These are phyloP conservation scores for Sanderia malayensis DNA, from an alignment of 30 jellyfish, hydroid and myxozoan species.

Conservation along the genomic window DNA sequence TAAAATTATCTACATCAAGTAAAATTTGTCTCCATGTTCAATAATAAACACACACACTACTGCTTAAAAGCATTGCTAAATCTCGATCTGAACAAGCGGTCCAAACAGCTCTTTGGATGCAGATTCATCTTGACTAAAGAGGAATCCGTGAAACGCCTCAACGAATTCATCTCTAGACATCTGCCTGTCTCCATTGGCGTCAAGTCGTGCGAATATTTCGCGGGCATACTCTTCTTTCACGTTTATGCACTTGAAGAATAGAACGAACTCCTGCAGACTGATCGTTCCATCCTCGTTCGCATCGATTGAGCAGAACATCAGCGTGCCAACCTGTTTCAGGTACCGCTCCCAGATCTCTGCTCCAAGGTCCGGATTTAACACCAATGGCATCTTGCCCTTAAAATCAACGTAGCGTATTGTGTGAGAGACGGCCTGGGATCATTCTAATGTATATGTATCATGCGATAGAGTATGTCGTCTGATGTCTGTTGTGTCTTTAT, in stretches of 20 bases:
- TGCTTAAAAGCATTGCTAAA: too few species aligned
- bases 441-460: background rate
- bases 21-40: too few species aligned
- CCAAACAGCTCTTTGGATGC: constrained; percentile 67
- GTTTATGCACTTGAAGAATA: constrained; percentile 56
- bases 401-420: too few species aligned
- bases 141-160: constrained; percentile 38
- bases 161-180: constrained; percentile 43
- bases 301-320: constrained; percentile 60
- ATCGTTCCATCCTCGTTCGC: constrained; percentile 55
- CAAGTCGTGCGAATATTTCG: constrained; percentile 51
- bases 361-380: constrained; percentile 4
- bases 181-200: constrained; percentile 44
- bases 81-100: constrained; percentile 27
- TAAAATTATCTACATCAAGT: too few species aligned
- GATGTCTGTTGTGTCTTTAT: background rate
- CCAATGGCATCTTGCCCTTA: constrained; percentile 23
- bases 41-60: too few species aligned
- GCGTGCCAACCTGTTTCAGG: constrained; percentile 45
- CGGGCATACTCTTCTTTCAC: constrained; percentile 47
- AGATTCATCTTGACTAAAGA: constrained; percentile 47
- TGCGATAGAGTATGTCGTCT: too few species aligned
- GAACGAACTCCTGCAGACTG: constrained; percentile 55
- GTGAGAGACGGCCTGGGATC: background rate
- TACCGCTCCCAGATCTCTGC: constrained; percentile 1